These are phyloP conservation scores for Hirtodrosophila cameraria DNA, from an alignment of 2,888 invertebrate genomes.

Conservation along the genomic window DNA sequence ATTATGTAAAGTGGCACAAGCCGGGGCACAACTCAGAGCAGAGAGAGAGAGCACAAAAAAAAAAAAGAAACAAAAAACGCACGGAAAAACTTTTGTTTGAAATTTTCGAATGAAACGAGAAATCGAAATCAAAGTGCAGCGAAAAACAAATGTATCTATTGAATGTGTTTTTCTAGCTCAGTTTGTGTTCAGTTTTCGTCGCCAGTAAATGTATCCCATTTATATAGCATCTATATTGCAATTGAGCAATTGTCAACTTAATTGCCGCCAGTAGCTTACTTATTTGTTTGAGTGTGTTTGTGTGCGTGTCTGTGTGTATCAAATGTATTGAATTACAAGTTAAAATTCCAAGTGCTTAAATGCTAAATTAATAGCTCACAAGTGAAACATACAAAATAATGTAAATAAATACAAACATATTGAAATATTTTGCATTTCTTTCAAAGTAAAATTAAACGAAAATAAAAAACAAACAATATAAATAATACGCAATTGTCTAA, in stretches of 20 bases:
- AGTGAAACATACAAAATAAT: background rate
- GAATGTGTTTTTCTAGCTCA: slow-evolving; percentile 15
- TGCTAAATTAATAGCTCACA: slow-evolving; percentile 15
- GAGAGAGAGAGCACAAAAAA: background rate
- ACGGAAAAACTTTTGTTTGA: slow-evolving; percentile 32
- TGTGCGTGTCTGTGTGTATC: slow-evolving; percentile 10
- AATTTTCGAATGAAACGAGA: background rate
- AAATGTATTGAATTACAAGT: slow-evolving; percentile 37
- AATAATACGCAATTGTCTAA: slow-evolving; percentile 33
- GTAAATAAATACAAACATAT: too few relatives aligned
- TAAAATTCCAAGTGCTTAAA: slow-evolving; percentile 9
- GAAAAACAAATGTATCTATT: slow-evolving; percentile 28
- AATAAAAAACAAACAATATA: slow-evolving; percentile 1
- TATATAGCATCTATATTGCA: slow-evolving; percentile 75
- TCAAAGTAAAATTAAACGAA: slow-evolving; percentile 23
- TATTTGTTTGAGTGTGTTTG: slow-evolving; percentile 15
- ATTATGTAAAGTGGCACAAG: slow-evolving; percentile 73
- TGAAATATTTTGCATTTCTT: too few relatives aligned
- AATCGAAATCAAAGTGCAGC: slow-evolving; percentile 33
- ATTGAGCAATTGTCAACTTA: slow-evolving; percentile 57
- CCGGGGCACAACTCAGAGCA: slow-evolving; percentile 28
- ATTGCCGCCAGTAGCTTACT: slow-evolving; percentile 58
- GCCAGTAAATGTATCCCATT: slow-evolving; percentile 70
- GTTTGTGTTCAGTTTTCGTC: slow-evolving; percentile 36
- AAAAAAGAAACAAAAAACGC: slow-evolving; percentile 26